A percentile compares a stretch with the other conserved stretches of the same genome.
Evolutionary conservation across 2,888 invertebrate species (phyloP).

Genomic region (Meiosimyza platycephala): DNA sequence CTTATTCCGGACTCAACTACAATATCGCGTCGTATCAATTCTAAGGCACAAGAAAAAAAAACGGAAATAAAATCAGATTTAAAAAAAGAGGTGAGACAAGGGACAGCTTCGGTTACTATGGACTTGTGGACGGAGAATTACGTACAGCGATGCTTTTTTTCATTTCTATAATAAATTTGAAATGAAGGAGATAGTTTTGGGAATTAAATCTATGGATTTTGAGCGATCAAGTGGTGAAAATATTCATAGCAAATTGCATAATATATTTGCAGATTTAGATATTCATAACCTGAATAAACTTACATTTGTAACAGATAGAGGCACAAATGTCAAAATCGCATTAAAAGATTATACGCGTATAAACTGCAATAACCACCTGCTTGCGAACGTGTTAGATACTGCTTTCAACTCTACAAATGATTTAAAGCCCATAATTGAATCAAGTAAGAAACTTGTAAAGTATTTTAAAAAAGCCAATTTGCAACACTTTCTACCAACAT

Average conservation of each 20-base stretch:
- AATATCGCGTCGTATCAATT: neutral
- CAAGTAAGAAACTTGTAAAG: constrained; percentile 31
- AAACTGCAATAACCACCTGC: constrained; percentile 38
- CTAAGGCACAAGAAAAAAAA: neutral
- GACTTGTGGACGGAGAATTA: constrained; percentile 46
- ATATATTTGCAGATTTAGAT: constrained; percentile 37
- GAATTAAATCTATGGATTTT: constrained; percentile 45
- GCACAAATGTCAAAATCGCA: constrained; percentile 34
- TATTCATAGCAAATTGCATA: constrained; percentile 37
- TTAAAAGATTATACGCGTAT: constrained; percentile 37
- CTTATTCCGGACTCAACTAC: neutral
- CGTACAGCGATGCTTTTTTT: constrained; percentile 43
- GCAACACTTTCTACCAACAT: constrained; percentile 37
- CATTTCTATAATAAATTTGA: constrained; percentile 43
- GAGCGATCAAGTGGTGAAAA: constrained; percentile 37
- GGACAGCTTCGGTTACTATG: constrained; percentile 40
- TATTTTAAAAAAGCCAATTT: constrained; percentile 42
- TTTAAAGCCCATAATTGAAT: constrained; percentile 11
- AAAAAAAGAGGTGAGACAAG: constrained; percentile 35
- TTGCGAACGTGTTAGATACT: constrained; percentile 37
- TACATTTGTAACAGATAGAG: constrained; percentile 38
- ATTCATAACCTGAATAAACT: constrained; percentile 37
- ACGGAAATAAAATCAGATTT: too few species aligned
- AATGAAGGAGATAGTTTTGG: constrained; percentile 38
- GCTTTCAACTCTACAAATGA: constrained; percentile 31